Evolutionary conservation across 2,113 vertebrate species (phyloP).

Genomic region (Mugil cephalus): DNA sequence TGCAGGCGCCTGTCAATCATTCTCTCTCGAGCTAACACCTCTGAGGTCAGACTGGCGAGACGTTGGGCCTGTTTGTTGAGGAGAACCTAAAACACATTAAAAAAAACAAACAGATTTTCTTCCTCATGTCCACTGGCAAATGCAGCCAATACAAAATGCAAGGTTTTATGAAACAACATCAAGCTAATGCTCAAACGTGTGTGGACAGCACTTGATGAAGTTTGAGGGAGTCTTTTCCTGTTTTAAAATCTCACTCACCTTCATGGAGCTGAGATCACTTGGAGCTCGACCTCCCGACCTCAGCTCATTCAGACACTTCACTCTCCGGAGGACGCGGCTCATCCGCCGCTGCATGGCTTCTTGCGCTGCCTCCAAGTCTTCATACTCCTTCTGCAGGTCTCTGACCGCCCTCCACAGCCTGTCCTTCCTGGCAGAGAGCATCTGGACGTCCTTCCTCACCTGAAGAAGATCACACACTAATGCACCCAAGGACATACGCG

Average conservation of each 20-base stretch:
- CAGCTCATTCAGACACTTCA: slow-evolving; percentile 4
- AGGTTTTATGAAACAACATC: too few species aligned
- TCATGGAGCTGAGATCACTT: slow-evolving; percentile 10
- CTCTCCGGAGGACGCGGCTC: slow-evolving; percentile 40
- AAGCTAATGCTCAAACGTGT: too few species aligned
- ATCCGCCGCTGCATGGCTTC: slow-evolving; percentile 19
- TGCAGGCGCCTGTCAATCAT: slow-evolving; percentile 43
- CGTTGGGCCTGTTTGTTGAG: slow-evolving; percentile 39
- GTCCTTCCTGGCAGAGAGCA: slow-evolving; percentile 50
- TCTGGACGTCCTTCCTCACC: slow-evolving; percentile 64
- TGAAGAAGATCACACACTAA: slow-evolving; percentile 3
- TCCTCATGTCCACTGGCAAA: too few species aligned
- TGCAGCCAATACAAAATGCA: too few species aligned
- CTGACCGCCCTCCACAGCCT: slow-evolving; percentile 34
- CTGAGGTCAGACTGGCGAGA: slow-evolving; percentile 36
- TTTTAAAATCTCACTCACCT: slow-evolving; percentile 30
- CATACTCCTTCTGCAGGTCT: slow-evolving; percentile 53
- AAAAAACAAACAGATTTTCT: neutral
- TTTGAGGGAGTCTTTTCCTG: neutral
- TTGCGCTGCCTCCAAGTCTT: slow-evolving; percentile 42
- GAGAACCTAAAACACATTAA: slow-evolving; percentile 26
- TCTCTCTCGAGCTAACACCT: slow-evolving; percentile 43
- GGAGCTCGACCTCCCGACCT: neutral
- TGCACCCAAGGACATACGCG: neutral
- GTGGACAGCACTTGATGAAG: too few species aligned